Evolutionary conservation across 2,888 invertebrate genomes (phyloP).

Genomic region (Alcis repandata): DNA sequence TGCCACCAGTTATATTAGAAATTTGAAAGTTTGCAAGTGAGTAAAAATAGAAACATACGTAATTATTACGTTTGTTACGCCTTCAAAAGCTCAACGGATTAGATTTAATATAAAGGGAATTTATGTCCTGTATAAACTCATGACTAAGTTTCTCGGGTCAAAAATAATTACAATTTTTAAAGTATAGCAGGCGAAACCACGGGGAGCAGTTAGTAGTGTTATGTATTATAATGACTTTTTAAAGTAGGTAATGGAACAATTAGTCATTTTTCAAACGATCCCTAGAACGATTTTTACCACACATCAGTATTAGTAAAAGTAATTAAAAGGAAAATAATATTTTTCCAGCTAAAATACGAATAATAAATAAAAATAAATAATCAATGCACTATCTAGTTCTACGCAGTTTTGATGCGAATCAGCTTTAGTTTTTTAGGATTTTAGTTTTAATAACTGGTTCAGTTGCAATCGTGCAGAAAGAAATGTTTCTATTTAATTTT

Average conservation of each 20-base stretch:
- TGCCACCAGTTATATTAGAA: too few species aligned
- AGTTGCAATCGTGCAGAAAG: too few species aligned
- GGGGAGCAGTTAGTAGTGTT: too few species aligned
- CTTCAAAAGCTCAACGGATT: too few species aligned
- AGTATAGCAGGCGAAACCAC: not conserved
- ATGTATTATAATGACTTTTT: not conserved
- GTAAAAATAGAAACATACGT: not conserved
- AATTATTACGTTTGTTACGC: too few species aligned
- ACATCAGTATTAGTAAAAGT: not conserved
- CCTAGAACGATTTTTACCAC: not conserved
- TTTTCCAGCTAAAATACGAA: conserved; percentile 5
- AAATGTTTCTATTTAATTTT: too few species aligned
- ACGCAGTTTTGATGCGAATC: conserved; percentile 7
- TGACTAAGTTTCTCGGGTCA: too few species aligned
- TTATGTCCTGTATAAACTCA: too few species aligned
- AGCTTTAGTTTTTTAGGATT: conserved; percentile 6
- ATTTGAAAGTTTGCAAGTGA: too few species aligned
- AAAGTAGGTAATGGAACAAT: not conserved
- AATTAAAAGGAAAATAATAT: not conserved
- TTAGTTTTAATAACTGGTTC: not conserved
- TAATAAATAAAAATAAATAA: not conserved
- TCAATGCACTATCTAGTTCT: not conserved
- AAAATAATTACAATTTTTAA: too few species aligned
- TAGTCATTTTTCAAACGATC: not conserved
- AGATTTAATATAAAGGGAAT: too few species aligned